These are phyloP conservation scores for Dolichopus griseipennis DNA, from an alignment of 2,888 invertebrate genomes.

Conservation along the genomic window DNA sequence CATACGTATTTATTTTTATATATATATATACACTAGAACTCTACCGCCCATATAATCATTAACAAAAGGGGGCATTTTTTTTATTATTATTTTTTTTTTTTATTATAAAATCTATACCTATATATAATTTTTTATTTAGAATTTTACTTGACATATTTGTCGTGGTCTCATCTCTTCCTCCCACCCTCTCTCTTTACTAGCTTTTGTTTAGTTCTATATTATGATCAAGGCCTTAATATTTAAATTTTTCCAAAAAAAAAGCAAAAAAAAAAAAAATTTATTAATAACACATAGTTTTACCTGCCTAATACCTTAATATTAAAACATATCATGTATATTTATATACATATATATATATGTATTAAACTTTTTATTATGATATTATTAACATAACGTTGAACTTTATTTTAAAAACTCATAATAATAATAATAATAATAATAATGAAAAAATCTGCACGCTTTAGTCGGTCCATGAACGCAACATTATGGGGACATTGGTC, in stretches of 20 bases:
- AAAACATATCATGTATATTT: too few species aligned
- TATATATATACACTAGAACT: background rate
- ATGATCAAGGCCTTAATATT: slow-evolving; percentile 6
- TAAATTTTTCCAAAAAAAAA: background rate
- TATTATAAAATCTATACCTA: too few species aligned
- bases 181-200: too few species aligned
- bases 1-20: background rate
- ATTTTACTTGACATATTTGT: too few species aligned
- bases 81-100: too few species aligned
- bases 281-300: background rate
- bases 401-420: background rate
- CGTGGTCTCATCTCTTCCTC: too few species aligned
- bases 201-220: background rate
- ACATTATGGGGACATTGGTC: slow-evolving; percentile 3
- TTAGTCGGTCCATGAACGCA: background rate
- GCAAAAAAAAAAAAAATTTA: background rate
- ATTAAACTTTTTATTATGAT: background rate
- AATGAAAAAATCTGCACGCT: slow-evolving; percentile 2
- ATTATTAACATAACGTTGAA: slow-evolving; percentile 3
- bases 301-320: background rate
- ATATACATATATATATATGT: background rate
- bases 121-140: background rate
- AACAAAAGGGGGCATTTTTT: background rate
- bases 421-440: background rate
- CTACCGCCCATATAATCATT: slow-evolving; percentile 1